These are phyloP conservation scores for Isurus oxyrinchus DNA, from an alignment of 2,113 vertebrate genomes.

Conservation along the genomic window DNA sequence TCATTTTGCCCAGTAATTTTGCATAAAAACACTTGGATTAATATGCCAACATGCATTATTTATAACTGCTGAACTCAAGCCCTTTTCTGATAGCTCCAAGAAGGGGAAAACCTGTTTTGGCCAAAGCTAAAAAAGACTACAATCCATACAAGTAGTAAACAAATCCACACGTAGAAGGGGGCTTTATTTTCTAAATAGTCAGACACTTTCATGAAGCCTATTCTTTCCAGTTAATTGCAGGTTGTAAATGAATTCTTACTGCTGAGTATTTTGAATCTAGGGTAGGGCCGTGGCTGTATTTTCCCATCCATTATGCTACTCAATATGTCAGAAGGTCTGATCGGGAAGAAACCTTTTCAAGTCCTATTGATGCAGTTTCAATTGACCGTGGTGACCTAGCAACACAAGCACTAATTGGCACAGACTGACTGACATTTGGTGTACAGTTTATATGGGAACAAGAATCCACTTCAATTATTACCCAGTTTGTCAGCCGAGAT, in stretches of 20 bases:
- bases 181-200: slow-evolving; percentile 66
- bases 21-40: not conserved
- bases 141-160: slow-evolving; percentile 53
- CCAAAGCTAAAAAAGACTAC: slow-evolving; percentile 36
- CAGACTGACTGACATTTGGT: slow-evolving; percentile 78
- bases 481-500: slow-evolving; percentile 50
- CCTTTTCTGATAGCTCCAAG: slow-evolving; percentile 3
- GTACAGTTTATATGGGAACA: slow-evolving; percentile 81
- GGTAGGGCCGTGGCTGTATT: slow-evolving; percentile 76
- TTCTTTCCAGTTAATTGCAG: slow-evolving; percentile 95
- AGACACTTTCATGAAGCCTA: slow-evolving; percentile 63
- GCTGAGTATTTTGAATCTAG: slow-evolving; percentile 80
- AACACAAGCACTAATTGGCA: slow-evolving; percentile 98
- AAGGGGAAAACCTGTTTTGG: not conserved
- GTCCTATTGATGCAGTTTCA: slow-evolving; percentile 99
- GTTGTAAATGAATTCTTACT: slow-evolving; percentile 85
- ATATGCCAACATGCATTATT: not conserved
- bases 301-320: slow-evolving; percentile 92
- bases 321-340: slow-evolving; percentile 99
- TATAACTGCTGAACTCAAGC: slow-evolving; percentile 19
- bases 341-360: slow-evolving; percentile 98
- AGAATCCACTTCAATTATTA: slow-evolving; percentile 63
- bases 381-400: slow-evolving; percentile 99
- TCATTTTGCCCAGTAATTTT: not conserved
- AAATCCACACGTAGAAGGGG: slow-evolving; percentile 52